phyloP scores from a whole-genome alignment of 1,140 invertebrate genomes.

The Drosophila ironensis region DNA sequence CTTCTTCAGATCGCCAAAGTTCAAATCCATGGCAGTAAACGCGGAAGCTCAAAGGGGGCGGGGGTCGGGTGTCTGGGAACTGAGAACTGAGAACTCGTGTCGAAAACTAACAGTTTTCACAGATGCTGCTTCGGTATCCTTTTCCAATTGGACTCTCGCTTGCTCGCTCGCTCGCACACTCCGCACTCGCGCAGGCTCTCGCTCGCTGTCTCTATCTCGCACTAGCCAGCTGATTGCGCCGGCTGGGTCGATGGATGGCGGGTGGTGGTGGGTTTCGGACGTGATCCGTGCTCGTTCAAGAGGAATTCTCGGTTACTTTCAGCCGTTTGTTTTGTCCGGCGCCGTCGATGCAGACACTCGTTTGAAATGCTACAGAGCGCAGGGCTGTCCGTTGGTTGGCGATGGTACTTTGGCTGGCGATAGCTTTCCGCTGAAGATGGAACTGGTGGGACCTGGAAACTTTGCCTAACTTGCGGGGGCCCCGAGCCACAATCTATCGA shows the following conservation, averaged over 20 bases:
- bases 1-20: conserved; percentile 74
- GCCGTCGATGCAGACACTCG: background rate
- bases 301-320: background rate
- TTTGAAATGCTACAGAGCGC: background rate
- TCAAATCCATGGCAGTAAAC: conserved; percentile 65
- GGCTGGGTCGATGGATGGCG: background rate
- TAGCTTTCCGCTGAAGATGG: no score
- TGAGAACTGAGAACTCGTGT: no score
- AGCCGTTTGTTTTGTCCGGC: conserved; percentile 4
- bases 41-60: no score
- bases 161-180: no score
- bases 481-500: no score
- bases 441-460: no score
- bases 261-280: background rate
- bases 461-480: no score
- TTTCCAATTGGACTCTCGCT: conserved; percentile 17
- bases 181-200: conserved; percentile 5
- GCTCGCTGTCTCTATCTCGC: background rate
- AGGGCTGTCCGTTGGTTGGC: background rate
- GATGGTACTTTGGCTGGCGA: no score
- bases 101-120: conserved; percentile 9
- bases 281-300: background rate
- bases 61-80: no score
- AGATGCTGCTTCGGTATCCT: conserved; percentile 23
- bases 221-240: conserved; percentile 15